Evolutionary conservation across 2,113 vertebrate species (phyloP).

Genomic region (Dasyprocta punctata): DNA sequence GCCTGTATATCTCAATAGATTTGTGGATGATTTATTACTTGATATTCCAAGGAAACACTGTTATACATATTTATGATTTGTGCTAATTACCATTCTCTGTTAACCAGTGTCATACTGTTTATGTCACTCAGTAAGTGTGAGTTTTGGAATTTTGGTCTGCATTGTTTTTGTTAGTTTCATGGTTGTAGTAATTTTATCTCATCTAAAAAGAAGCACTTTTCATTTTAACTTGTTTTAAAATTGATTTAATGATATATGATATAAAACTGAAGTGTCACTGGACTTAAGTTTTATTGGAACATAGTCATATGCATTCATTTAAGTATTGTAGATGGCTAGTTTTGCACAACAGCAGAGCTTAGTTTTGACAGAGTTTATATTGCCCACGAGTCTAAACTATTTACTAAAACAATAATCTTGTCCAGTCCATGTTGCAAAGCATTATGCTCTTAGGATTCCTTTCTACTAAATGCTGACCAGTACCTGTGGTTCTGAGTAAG

Average conservation of each 20-base stretch:
- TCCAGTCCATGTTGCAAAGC: background rate
- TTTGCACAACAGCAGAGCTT: background rate
- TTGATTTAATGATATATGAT: background rate
- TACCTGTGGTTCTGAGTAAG: background rate
- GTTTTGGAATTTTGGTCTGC: background rate
- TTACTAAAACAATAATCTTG: background rate
- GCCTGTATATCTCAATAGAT: background rate
- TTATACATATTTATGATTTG: background rate
- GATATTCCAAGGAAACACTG: background rate
- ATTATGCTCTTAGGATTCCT: background rate
- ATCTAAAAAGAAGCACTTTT: background rate
- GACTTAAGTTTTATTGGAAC: background rate
- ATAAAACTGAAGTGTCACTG: background rate
- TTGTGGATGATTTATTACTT: background rate
- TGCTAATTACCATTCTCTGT: background rate
- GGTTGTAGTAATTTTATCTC: background rate
- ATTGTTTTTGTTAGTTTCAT: background rate
- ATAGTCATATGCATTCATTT: background rate
- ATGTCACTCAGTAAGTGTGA: background rate
- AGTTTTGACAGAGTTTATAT: background rate
- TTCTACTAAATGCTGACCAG: background rate
- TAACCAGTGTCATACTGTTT: background rate
- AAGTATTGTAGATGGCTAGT: background rate
- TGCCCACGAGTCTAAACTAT: background rate
- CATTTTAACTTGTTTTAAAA: background rate